Evolutionary conservation across 2,888 invertebrate species (phyloP).

Genomic region (Thymelicus acteon): DNA sequence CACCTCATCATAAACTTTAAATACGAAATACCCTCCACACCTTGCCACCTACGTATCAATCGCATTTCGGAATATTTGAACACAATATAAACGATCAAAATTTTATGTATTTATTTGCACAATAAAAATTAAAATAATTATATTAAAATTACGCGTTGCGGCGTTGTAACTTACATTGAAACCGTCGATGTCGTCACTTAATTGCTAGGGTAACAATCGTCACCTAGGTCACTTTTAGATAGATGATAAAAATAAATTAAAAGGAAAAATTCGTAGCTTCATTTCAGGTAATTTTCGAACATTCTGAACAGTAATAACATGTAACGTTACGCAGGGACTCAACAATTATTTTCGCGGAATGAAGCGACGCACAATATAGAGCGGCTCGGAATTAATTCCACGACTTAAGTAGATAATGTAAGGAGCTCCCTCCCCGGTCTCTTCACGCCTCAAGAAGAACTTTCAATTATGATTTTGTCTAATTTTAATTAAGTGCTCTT

Average conservation of each 20-base stretch:
- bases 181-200: no score
- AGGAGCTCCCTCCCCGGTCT: slow-evolving; percentile 69
- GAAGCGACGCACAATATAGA: slow-evolving; percentile 66
- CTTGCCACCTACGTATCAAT: not conserved
- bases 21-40: slow-evolving; percentile 48
- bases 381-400: slow-evolving; percentile 76
- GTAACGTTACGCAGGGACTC: slow-evolving; percentile 44
- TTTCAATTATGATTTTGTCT: slow-evolving; percentile 85
- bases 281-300: no score
- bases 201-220: no score
- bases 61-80: not conserved
- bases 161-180: no score
- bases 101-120: not conserved
- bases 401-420: slow-evolving; percentile 82
- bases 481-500: slow-evolving; percentile 85
- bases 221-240: no score
- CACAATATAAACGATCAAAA: not conserved
- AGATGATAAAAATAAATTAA: no score
- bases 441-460: slow-evolving; percentile 84
- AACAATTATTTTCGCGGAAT: slow-evolving; percentile 73
- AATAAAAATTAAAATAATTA: no score
- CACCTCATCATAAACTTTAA: slow-evolving; percentile 78
- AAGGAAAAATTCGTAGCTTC: no score
- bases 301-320: no score
- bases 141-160: no score